Base-by-base conservation (phyloP, 2,113 vertebrate genomes). In the Scolopax mira region DNA sequence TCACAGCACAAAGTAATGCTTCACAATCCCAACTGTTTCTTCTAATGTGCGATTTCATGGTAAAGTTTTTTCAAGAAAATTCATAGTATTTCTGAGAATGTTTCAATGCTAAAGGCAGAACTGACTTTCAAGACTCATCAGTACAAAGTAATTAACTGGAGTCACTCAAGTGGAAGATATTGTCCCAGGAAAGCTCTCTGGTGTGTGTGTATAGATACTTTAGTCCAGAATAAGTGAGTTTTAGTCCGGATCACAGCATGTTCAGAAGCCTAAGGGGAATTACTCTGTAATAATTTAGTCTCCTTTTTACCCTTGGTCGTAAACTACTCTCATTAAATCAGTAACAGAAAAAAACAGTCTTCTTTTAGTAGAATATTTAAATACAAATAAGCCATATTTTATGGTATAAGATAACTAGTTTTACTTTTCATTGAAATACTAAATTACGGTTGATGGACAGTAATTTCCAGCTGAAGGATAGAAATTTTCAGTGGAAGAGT, bases 61-160 rank as follows among this genome's bases (percentile, higher is more conserved):
- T 39, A 22, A 89, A 83, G 21, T 35, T 39, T 9, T 62, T 78
- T 85, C 55, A 44, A 78, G 64, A 80, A 91, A 95, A 88, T 51
- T 25, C 28, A 27, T 55, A 11, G 24, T 41, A 31, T 73, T 89
- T 37, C 71, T 83, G 65, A 60, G 42, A 81, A 51, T 7, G 28
- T 41, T 96, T 72, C 61, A 70, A 25, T 2, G 79, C 89, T 94
- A 18, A 95, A 82, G 85, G 93, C 79, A 80, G 88, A 83, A 52
- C 24, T 57, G 80, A 92, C 85, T 94, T 95, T 91, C 81, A 93
- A 83, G 64, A 44, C 67, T 93, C 79, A 67, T 78, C 90, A 86
- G 52, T 51, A 94, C 30, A 71, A 88, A 94, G 60, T 64, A 95
- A 96, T 96, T 96, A 95, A 96, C 74, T 94, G 62, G 78, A 69